Conservation (phyloP, 2,797 vertebrate genomes). For the Poeciliopsis presidionis region DNA sequence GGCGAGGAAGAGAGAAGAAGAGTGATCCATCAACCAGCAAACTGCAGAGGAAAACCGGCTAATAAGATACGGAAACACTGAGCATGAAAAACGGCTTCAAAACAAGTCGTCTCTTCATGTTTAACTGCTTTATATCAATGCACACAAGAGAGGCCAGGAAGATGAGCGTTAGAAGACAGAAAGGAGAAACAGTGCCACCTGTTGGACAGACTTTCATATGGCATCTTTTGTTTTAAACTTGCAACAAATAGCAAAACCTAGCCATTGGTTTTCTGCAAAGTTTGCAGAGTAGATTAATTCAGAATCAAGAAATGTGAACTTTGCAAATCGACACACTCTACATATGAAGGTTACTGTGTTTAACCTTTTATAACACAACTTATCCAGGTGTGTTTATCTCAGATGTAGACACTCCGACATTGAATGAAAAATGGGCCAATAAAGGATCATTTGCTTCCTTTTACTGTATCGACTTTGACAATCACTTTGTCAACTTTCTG, state of each 20-base stretch:
- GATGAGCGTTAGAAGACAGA: neutral
- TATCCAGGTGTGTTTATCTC: neutral
- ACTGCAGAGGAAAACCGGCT: neutral
- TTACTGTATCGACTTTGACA: neutral
- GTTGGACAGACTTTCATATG: constrained; percentile 63
- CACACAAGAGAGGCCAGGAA: neutral
- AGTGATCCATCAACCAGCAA: constrained; percentile 40
- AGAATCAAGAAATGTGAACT: neutral
- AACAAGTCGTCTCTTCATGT: neutral
- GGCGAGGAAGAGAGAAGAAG: neutral
- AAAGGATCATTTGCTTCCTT: neutral
- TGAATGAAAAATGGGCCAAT: neutral
- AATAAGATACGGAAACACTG: neutral
- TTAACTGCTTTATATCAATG: neutral
- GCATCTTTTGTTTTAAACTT: constrained; percentile 17
- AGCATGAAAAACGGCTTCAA: neutral
- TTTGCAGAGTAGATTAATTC: neutral
- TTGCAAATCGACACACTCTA: neutral
- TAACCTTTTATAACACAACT: neutral
- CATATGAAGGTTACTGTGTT: neutral
- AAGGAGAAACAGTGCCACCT: constrained; percentile 70
- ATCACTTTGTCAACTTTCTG: neutral
- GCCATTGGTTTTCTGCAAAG: neutral
- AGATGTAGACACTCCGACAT: neutral
- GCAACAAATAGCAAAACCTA: neutral